Conservation (phyloP, 2,888 invertebrate genomes). For the Netelia fuscicornis region DNA sequence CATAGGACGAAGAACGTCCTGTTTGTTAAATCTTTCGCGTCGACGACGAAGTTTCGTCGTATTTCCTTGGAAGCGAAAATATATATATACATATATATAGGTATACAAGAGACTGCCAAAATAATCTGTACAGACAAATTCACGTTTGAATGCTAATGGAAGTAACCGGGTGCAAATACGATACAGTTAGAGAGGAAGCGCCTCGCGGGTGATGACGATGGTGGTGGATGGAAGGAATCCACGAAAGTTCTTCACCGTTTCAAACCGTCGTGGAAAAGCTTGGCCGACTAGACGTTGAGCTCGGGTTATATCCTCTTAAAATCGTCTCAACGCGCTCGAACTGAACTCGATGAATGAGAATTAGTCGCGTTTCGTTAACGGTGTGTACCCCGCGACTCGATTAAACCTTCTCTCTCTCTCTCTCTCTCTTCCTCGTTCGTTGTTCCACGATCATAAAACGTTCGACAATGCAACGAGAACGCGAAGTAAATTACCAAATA, state of each 20-base stretch:
- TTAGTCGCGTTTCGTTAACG: constrained; percentile 69
- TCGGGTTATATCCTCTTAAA: constrained; percentile 78
- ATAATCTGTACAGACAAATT: constrained; percentile 53
- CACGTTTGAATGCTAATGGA: constrained; percentile 52
- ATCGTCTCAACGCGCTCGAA: constrained; percentile 79
- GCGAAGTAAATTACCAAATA: not conserved
- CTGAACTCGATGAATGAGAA: constrained; percentile 77
- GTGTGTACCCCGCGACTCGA: constrained; percentile 51
- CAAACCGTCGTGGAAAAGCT: constrained; percentile 67
- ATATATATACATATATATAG: not conserved
- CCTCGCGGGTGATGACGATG: not conserved
- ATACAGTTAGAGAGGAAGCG: constrained; percentile 50
- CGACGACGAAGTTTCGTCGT: constrained; percentile 10
- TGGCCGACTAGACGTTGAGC: constrained; percentile 71
- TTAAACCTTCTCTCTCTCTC: constrained; percentile 52
- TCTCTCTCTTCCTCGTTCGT: not conserved
- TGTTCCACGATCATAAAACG: constrained; percentile 54
- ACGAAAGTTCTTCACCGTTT: constrained; percentile 70
- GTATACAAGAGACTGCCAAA: constrained; percentile 16
- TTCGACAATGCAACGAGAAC: not conserved
- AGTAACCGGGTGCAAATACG: constrained; percentile 53
- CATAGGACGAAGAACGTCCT: not conserved
- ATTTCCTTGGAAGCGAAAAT: not conserved
- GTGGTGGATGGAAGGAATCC: constrained; percentile 15
- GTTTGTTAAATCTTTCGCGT: too few species aligned